phyloP scores from a whole-genome alignment of 2,888 invertebrate genomes.

The Agonopterix heracliana region DNA sequence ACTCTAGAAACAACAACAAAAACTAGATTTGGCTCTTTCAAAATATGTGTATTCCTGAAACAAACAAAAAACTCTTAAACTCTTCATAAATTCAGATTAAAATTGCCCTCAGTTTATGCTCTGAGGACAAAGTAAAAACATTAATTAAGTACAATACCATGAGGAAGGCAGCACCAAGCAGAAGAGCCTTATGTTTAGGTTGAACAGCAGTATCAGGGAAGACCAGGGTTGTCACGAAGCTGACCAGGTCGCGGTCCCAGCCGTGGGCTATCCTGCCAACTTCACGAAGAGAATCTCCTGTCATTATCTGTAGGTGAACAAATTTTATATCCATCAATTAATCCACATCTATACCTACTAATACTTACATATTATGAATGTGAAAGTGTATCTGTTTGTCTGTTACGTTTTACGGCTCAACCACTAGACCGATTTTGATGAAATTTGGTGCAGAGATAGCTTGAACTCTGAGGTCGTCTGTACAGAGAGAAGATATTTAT shows the following conservation, averaged over 20 bases:
- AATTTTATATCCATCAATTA: no score
- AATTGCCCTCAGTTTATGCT: no score
- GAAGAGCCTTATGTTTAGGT: slow-evolving; percentile 85
- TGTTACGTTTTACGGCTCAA: no score
- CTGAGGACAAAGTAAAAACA: no score
- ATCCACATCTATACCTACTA: no score
- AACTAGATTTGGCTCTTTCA: slow-evolving; percentile 65
- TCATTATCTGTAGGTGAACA: slow-evolving; percentile 62
- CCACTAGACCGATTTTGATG: no score
- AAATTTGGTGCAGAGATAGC: neutral
- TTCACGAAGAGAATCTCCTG: slow-evolving; percentile 76
- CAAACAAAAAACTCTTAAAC: neutral
- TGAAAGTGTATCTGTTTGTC: neutral
- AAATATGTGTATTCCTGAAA: slow-evolving; percentile 82
- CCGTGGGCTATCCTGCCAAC: slow-evolving; percentile 82
- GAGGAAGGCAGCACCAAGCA: slow-evolving; percentile 88
- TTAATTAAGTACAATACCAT: slow-evolving; percentile 80
- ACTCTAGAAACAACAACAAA: slow-evolving; percentile 30
- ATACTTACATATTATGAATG: no score
- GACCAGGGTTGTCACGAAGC: slow-evolving; percentile 84
- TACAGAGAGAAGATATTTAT: no score
- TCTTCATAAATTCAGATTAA: neutral
- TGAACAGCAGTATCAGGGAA: slow-evolving; percentile 83
- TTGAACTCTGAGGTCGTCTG: no score
- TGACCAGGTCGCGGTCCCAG: slow-evolving; percentile 81